Evolutionary conservation across 2,888 invertebrate species (phyloP).

Genomic region (Pherbina coryleti): DNA sequence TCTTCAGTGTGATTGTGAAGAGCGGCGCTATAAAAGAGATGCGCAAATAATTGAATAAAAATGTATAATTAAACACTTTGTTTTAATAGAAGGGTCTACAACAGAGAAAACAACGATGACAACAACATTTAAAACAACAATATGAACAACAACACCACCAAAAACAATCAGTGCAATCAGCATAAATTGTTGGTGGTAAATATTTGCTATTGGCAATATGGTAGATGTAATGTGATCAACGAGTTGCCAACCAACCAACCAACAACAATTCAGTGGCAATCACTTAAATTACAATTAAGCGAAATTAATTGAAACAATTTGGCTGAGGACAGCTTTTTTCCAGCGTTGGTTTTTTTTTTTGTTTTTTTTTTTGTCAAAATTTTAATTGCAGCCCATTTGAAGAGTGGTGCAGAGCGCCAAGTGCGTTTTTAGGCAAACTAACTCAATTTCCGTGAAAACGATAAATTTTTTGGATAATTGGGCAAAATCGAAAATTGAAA

Average conservation of each 20-base stretch:
- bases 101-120: too few species aligned
- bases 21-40: too few species aligned
- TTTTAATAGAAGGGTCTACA: not conserved
- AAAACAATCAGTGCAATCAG: not conserved
- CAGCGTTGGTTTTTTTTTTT: not conserved
- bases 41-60: constrained; percentile 1
- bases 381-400: not conserved
- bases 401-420: not conserved
- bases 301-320: constrained; percentile 20
- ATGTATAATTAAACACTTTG: constrained; percentile 6
- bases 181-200: not conserved
- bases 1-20: too few species aligned
- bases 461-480: not conserved
- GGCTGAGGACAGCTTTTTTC: not conserved
- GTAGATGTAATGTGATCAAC: not conserved
- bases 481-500: not conserved
- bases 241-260: not conserved
- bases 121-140: not conserved
- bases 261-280: constrained; percentile 18
- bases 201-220: not conserved
- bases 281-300: constrained; percentile 24
- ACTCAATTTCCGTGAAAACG: not conserved
- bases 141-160: not conserved
- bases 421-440: not conserved
- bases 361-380: not conserved